Base-by-base conservation (phyloP, 2,113 vertebrate species). In the Bambusicola thoracicus region DNA sequence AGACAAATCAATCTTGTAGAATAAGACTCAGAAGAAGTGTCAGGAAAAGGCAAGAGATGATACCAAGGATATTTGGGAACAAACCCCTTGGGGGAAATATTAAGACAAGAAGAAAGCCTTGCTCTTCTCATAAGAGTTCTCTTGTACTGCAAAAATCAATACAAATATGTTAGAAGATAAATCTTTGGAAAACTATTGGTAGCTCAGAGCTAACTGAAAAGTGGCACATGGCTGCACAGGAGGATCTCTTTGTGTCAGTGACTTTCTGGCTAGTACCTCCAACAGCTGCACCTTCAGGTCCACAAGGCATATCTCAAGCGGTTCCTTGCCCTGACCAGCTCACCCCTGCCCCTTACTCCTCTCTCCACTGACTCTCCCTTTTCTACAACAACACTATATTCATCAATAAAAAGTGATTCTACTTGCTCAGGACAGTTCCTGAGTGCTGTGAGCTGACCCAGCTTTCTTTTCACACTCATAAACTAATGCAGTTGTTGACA, bases 1-100 rank as follows among this genome's bases (percentile, higher is more conserved):
- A 95, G 75, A 85, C 51, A 90, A 83, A 96, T 96, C 92, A 79
- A 94, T 97, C 93, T 94, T 91, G 59, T 87, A 76, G 78, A 90
- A 85, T 63, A 93, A 81, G 81, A n/a, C 38, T 86, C 8, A 1
- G 80, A 95, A 83, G 75, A 78, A 92, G 53, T 22, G 87, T 87
- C 74, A 73, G 69, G 68, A 78, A 85, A 91, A 95, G 51, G 55
- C 49, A 78, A 77, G 59, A 83, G 41, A 67, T 88, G 3, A 75
- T 72, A 62, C 22, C 24, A 30, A 58, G 24, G 75, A 43, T 61
- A 32, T 59, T 53, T 59, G 70, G 58, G 44, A 94, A 29, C 36
- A 83, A 72, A 83, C 16, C 29, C 53, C 89, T 86, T 85, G 58
- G 16, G 32, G 59, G 58, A 30, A 81, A 85, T 87, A 65, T 62